Percentiles rank a stretch among this genome's conserved stretches.
These are phyloP conservation scores for Sphenodon punctatus DNA, from an alignment of 2,797 vertebrate genomes.

Conservation along the genomic window DNA sequence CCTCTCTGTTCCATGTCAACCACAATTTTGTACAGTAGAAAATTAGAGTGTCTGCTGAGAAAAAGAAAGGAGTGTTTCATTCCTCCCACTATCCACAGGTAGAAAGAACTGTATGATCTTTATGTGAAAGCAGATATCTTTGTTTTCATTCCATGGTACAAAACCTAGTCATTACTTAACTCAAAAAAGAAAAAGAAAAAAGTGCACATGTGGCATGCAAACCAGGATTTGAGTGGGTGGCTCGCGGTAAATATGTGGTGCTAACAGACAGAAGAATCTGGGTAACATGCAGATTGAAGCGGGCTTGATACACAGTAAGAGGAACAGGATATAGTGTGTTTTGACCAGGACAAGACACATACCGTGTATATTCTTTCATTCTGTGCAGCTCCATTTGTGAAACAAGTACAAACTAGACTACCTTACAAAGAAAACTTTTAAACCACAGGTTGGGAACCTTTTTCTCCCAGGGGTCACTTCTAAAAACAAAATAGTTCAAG, in stretches of 20 bases:
- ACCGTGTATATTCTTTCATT: not conserved
- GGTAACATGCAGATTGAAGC: not conserved
- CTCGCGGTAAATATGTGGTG: not conserved
- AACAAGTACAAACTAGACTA: too few relatives aligned
- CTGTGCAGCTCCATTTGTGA: not conserved
- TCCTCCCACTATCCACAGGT: constrained; percentile 16
- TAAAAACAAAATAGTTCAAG: too few relatives aligned
- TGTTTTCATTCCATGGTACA: not conserved
- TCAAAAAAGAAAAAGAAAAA: not conserved
- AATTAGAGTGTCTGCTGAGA: constrained; percentile 13
- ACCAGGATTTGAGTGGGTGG: not conserved
- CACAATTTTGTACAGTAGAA: constrained; percentile 19
- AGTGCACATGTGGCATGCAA: not conserved
- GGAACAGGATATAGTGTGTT: not conserved
- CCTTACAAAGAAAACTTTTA: too few relatives aligned
- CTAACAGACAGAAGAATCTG: not conserved
- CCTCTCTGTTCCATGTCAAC: not conserved
- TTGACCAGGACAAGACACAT: not conserved
- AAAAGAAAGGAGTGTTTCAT: not conserved
- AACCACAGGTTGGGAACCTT: too few relatives aligned
- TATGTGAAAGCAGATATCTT: not conserved
- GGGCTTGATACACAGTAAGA: not conserved
- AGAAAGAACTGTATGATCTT: constrained; percentile 9
- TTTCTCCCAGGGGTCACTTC: too few relatives aligned
- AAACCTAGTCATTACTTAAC: not conserved